Evolutionary conservation across 2,888 invertebrate species (phyloP).

Genomic region (Polydesmus complanatus): DNA sequence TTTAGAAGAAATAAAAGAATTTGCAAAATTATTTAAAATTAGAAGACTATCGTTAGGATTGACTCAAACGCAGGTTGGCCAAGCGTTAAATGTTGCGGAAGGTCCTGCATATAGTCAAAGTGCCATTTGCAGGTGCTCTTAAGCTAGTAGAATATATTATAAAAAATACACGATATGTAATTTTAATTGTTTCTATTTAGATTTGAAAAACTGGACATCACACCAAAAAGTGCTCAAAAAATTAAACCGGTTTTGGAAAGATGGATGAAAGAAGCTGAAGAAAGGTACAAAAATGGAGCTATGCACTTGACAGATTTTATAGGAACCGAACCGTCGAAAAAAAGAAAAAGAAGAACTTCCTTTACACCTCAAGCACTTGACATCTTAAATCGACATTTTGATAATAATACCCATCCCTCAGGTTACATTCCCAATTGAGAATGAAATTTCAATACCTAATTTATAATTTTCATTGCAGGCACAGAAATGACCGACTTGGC

Average conservation of each 20-base stretch:
- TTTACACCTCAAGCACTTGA: constrained; percentile 95
- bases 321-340: constrained; percentile 92
- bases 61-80: constrained; percentile 95
- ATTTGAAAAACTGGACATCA: constrained; percentile 98
- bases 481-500: constrained; percentile 93
- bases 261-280: constrained; percentile 99
- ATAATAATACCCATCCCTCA: constrained; percentile 93
- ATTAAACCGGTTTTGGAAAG: constrained; percentile 95
- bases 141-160: no score
- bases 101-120: constrained; percentile 98
- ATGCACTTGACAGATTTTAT: constrained; percentile 91
- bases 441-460: background rate
- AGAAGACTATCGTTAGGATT: constrained; percentile 81
- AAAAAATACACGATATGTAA: no score
- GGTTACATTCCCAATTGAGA: constrained; percentile 43
- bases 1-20: constrained; percentile 94
- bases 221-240: constrained; percentile 98
- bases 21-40: constrained; percentile 92
- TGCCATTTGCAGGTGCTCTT: constrained; percentile 97
- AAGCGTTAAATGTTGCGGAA: constrained; percentile 87
- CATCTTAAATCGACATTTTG: constrained; percentile 85
- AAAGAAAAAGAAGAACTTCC: constrained; percentile 87
- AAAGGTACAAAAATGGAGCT: constrained; percentile 84
- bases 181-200: constrained; percentile 43
- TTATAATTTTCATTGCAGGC: constrained; percentile 43